Evolutionary conservation across 2,113 vertebrate species (phyloP), one percentile per base, ranked within the genome.

Genomic region (Phasianus colchicus): DNA sequence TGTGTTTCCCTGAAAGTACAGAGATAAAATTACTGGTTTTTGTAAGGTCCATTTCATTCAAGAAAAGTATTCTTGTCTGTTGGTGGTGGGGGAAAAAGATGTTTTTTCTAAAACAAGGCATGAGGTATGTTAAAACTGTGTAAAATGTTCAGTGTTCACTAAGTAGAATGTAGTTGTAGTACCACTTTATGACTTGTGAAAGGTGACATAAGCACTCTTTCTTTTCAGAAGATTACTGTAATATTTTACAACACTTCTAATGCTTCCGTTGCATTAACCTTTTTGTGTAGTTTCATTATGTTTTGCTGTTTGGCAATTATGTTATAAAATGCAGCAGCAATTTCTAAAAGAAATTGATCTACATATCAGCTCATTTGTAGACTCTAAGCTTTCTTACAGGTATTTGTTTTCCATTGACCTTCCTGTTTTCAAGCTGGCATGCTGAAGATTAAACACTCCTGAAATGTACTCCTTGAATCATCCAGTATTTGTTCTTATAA

Each of bases 331-430:
- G 36, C 0, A 88, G 34, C 55, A 60, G 50, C 29, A 57, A 13
- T 61, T 96, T 88, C 42, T 94, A 64, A 60, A 92, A 77, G 69
- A 80, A 18, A 30, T 8, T 63, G 50, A 9, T 6, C 83, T 88
- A 12, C 0, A 0, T 30, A 27, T 24, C 2, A 22, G 34, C 42
- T 86, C 55, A 73, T 66, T 91, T 88, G 52, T 29, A 78, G 69
- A 12, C 52, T 83, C 36, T 63, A 40, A 72, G 55, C 71, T 81
- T 45, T 86, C 42, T 34, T 61, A 19, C 29, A n/a, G 65, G 47
- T 78, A 58, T 38, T 92, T 90, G 65, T 90, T 86, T 92, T 75
- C 76, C 78, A 1, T 80, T 95, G 88, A 81, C 88, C 88, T 94
- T 88, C 90, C 13, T 1, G 1, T 21, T 84, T 90, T 90, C 38